phyloP scores from a whole-genome alignment of 2,797 vertebrate genomes.

The Oreonectes daqikongensis region DNA sequence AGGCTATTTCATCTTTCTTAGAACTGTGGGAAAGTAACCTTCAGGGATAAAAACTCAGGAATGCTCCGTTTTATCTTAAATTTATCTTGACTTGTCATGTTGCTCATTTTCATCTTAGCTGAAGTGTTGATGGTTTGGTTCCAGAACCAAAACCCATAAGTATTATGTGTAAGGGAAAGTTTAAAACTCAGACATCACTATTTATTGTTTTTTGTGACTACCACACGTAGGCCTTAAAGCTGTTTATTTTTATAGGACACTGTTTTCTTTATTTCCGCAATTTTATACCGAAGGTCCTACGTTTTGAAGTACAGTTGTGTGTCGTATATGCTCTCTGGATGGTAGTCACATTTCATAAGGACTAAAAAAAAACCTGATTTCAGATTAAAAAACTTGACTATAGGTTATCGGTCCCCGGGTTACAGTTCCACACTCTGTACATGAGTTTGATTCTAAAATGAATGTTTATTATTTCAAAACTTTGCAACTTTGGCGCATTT shows the following conservation, averaged over 20 bases:
- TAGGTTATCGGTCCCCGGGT: background rate
- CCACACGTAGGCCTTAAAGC: slow-evolving; percentile 8
- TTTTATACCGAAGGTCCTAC: background rate
- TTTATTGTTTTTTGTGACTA: background rate
- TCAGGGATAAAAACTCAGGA: background rate
- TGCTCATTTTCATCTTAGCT: slow-evolving; percentile 4
- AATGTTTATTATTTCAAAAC: slow-evolving; percentile 6
- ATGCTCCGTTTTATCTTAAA: background rate
- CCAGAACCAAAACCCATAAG: background rate
- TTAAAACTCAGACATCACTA: slow-evolving; percentile 4
- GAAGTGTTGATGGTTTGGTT: slow-evolving; percentile 27
- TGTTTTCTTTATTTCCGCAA: slow-evolving; percentile 12
- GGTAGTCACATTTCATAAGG: slow-evolving; percentile 6
- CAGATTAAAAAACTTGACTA: background rate
- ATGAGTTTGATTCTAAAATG: background rate
- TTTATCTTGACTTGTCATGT: slow-evolving; percentile 2
- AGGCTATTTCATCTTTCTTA: slow-evolving; percentile 7
- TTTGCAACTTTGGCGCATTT: background rate
- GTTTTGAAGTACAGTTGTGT: background rate
- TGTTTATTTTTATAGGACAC: slow-evolving; percentile 6
- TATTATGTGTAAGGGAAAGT: background rate
- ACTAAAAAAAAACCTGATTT: background rate
- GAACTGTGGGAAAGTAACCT: slow-evolving; percentile 38
- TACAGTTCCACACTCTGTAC: background rate
- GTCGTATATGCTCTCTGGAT: background rate